A percentile compares a stretch with the other conserved stretches of the same genome.
Conservation (phyloP, 2,797 vertebrate species). For the Sebastes minor region DNA sequence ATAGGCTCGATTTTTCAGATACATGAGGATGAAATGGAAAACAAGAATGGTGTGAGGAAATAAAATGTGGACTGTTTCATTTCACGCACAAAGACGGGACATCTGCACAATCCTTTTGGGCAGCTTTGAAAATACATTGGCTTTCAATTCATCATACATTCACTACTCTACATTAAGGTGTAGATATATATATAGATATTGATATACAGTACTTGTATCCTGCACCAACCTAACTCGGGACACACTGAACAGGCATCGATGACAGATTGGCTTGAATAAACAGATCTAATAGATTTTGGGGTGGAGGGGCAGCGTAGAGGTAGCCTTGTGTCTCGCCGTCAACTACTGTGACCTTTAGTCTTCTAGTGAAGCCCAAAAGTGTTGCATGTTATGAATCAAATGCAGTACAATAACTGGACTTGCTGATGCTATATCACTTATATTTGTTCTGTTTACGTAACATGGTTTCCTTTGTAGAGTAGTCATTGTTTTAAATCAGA, state of each 20-base stretch:
- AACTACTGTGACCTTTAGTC: conserved; percentile 38
- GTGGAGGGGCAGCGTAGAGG: conserved; percentile 62
- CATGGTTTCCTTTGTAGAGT: conserved; percentile 5
- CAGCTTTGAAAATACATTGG: conserved; percentile 72
- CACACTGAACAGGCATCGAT: conserved; percentile 51
- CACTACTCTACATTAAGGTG: conserved; percentile 74
- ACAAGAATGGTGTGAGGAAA: conserved; percentile 19
- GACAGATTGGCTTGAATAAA: conserved; percentile 52
- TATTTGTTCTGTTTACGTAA: neutral
- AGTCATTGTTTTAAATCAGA: conserved; percentile 4
- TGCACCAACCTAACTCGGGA: conserved; percentile 58
- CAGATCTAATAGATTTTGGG: conserved; percentile 33
- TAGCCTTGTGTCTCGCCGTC: conserved; percentile 73
- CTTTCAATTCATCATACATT: conserved; percentile 79
- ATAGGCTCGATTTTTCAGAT: conserved; percentile 36
- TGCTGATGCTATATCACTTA: conserved; percentile 9
- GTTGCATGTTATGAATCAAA: conserved; percentile 26
- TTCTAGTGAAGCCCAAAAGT: conserved; percentile 23
- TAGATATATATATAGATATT: conserved; percentile 48
- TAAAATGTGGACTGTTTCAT: conserved; percentile 56
- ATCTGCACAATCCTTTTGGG: conserved; percentile 66
- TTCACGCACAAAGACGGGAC: conserved; percentile 65
- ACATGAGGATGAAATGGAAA: conserved; percentile 61
- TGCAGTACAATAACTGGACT: conserved; percentile 1
- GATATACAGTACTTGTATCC: conserved; percentile 77